phyloP scores from a whole-genome alignment of 2,113 vertebrate genomes.

The Syngnathus typhle region DNA sequence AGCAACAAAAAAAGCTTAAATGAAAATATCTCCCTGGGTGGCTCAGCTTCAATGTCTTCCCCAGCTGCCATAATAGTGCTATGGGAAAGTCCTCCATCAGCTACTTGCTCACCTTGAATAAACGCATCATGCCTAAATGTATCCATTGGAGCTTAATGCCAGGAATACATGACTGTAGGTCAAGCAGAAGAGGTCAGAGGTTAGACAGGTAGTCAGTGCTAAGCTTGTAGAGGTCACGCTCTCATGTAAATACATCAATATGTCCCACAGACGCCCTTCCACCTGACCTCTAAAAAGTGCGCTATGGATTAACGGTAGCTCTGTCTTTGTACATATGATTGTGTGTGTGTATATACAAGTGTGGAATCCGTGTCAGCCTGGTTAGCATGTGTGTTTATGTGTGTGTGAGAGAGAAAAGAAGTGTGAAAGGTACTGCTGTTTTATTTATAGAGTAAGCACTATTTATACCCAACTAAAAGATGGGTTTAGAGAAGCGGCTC shows the following conservation, averaged over 20 bases:
- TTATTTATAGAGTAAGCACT: constrained; percentile 68
- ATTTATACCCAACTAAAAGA: constrained; percentile 69
- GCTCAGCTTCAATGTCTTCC: background rate
- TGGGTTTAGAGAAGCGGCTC: constrained; percentile 65
- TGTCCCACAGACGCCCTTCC: constrained; percentile 32
- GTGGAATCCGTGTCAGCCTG: constrained; percentile 18
- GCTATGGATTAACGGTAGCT: constrained; percentile 35
- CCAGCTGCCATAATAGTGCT: constrained; percentile 1
- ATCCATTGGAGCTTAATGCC: background rate
- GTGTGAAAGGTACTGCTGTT: constrained; percentile 64
- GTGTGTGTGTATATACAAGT: constrained; percentile 30
- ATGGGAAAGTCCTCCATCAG: constrained; percentile 6
- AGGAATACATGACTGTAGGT: constrained; percentile 2
- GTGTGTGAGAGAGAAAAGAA: constrained; percentile 6
- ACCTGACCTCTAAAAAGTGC: constrained; percentile 36
- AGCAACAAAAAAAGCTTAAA: background rate
- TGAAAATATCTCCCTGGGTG: background rate
- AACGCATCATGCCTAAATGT: constrained; percentile 12
- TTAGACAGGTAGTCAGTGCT: constrained; percentile 23
- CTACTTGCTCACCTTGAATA: background rate
- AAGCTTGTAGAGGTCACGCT: constrained; percentile 25
- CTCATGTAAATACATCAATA: constrained; percentile 43
- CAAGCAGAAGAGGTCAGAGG: constrained; percentile 20
- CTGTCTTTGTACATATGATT: constrained; percentile 15
- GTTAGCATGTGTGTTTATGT: constrained; percentile 12